A percentile compares a stretch with the other conserved stretches of the same genome.
Conservation (phyloP, 2,797 vertebrate species). For the Harpagifer antarcticus region DNA sequence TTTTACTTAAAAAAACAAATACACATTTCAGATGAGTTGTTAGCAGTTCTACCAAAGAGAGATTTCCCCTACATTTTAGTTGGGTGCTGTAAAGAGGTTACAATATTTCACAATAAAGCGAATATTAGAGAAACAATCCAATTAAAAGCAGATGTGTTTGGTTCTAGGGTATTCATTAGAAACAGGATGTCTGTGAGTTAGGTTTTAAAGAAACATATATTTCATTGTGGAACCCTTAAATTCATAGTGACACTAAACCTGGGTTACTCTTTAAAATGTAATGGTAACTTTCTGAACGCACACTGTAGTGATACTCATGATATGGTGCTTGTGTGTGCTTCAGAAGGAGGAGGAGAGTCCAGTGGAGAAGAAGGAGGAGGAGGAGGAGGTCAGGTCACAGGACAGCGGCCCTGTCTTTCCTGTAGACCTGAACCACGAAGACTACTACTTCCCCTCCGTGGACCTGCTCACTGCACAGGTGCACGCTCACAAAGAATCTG, state of each 20-base stretch:
- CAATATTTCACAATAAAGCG: too few relatives aligned
- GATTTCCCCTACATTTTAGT: too few relatives aligned
- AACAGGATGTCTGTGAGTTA: not conserved
- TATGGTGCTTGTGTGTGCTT: conserved; percentile 40
- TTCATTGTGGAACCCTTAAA: not conserved
- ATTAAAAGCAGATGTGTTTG: not conserved
- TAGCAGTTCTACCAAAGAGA: too few relatives aligned
- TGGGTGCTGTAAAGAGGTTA: too few relatives aligned
- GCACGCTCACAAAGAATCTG: conserved; percentile 18
- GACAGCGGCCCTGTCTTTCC: conserved; percentile 72
- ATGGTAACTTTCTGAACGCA: not conserved
- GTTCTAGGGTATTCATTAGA: not conserved
- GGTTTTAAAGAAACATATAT: not conserved
- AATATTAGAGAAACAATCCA: too few relatives aligned
- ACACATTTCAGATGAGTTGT: too few relatives aligned
- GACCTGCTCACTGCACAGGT: conserved; percentile 98
- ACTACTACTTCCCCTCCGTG: conserved; percentile 94
- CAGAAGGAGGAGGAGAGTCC: conserved; percentile 76
- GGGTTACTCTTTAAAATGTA: too few relatives aligned
- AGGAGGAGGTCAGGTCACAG: conserved; percentile 56
- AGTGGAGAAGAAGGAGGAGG: conserved; percentile 62
- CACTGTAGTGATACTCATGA: not conserved
- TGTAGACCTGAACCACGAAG: conserved; percentile 83
- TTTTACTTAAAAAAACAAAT: too few relatives aligned
- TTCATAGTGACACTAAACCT: not conserved